phyloP scores from a whole-genome alignment of 1,140 invertebrate species.

The Drosophila bocki region DNA sequence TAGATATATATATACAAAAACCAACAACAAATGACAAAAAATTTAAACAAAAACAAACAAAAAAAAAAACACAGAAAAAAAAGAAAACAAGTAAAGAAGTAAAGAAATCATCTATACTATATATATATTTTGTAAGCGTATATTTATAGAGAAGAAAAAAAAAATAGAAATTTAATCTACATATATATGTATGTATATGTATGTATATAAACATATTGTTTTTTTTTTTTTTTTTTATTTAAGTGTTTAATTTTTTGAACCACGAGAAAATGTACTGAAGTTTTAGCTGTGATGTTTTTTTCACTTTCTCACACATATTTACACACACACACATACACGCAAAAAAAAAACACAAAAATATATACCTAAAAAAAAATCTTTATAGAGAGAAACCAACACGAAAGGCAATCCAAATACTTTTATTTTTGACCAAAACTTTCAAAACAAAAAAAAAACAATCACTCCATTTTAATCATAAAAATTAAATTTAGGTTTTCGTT shows the following conservation, averaged over 20 bases:
- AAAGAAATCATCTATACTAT: constrained; percentile 17
- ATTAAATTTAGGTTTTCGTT: constrained; percentile 24
- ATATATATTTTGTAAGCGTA: constrained; percentile 45
- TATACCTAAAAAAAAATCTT: constrained; percentile 14
- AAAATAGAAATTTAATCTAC: constrained; percentile 38
- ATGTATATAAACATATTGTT: constrained; percentile 32
- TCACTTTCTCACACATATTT: constrained; percentile 78
- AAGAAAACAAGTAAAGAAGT: background rate
- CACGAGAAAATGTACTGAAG: constrained; percentile 81
- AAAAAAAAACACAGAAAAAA: background rate
- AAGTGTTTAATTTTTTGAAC: constrained; percentile 52
- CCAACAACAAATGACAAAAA: constrained; percentile 21
- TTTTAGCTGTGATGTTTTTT: constrained; percentile 82
- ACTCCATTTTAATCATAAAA: constrained; percentile 53
- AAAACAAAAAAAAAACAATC: constrained; percentile 32
- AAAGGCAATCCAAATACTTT: constrained; percentile 33
- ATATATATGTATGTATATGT: constrained; percentile 30
- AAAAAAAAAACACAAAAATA: constrained; percentile 26
- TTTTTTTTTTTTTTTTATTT: constrained; percentile 31
- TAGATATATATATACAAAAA: background rate
- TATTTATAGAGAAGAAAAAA: constrained; percentile 33
- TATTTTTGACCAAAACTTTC: constrained; percentile 40
- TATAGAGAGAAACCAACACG: constrained; percentile 9
- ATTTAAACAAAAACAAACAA: background rate
- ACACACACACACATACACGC: constrained; percentile 24